Evolutionary conservation across 2,113 vertebrate species (phyloP).

Genomic region (Hypocryptadius cinnamomeus): DNA sequence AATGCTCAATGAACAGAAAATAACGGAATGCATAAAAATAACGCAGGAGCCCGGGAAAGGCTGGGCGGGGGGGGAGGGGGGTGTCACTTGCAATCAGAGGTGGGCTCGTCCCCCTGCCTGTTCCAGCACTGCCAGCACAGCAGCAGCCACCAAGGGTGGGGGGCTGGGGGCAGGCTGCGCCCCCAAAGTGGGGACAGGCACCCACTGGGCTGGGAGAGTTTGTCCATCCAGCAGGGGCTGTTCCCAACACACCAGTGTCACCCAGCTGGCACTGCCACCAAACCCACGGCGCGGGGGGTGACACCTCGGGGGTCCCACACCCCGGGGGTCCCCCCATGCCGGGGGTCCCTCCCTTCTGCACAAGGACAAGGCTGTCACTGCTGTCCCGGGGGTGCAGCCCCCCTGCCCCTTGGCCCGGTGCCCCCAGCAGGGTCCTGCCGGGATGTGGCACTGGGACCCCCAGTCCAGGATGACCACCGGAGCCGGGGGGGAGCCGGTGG

Average conservation of each 20-base stretch:
- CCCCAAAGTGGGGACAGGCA: accelerated
- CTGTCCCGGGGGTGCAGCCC: not conserved
- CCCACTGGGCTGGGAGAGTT: not conserved
- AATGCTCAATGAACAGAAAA: not conserved
- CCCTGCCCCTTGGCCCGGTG: not conserved
- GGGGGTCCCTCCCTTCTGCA: not conserved
- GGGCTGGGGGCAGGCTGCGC: accelerated
- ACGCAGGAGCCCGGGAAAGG: not conserved
- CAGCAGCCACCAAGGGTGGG: not conserved
- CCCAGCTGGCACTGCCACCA: not conserved
- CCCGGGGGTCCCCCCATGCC: no score
- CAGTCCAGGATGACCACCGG: no score
- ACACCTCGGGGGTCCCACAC: not conserved
- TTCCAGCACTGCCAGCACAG: not conserved
- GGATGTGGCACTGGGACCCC: not conserved
- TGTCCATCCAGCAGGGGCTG: not conserved
- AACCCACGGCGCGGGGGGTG: accelerated
- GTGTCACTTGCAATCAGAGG: not conserved
- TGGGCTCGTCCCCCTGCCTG: not conserved
- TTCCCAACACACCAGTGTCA: not conserved
- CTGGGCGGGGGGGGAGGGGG: not conserved
- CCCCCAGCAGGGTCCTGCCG: not conserved
- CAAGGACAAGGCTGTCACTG: not conserved
- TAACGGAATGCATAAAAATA: not conserved
- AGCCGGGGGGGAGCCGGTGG: not conserved